Evolutionary conservation across 2,888 invertebrate genomes (phyloP), one percentile per base, ranked within the genome.

Genomic region (Elegia similella): DNA sequence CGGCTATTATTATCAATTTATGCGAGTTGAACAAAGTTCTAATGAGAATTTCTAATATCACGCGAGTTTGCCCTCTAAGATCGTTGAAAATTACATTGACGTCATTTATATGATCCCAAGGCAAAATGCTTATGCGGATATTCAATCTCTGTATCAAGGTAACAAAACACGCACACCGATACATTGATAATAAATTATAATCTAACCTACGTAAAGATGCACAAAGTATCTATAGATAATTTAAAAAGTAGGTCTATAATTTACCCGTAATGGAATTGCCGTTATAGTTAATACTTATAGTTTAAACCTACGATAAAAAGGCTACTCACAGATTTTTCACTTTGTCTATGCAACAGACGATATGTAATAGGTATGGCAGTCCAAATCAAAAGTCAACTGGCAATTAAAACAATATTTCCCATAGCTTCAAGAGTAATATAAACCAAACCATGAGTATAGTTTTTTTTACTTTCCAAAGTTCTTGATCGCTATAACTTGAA

Each of bases 91-190:
- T 46, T 46, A 46, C 8, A 17, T 12, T 53, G 57, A 58, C 60
- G 66, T 63, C 64, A 69, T 73, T 64, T 65, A 63, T 60, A 63
- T 60, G 52, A 62, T 64, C 67, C 63, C 77, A 78, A 78, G 77
- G 76, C 63, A 69, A 74, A 61, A 65, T 64, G 65, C 67, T 70
- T 64, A 69, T 38, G n/a, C 68, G 68, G 78, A 75, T 70, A 78
- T 78, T 72, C 67, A 73, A 78, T 78, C 71, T 71, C 66, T 61
- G 63, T 67, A 75, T 71, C 75, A 78, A 78, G 78, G 78, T 30
- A 38, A 38, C 2, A n/a, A 44, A 54, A 55, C 38, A 52, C 50
- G 57, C 44, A 42, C 71, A 70, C 68, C 66, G 67, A 60, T 63
- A 61, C 63, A 70, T 67, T 66, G 57, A 67, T 69, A 63, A 73